Evolutionary conservation across 2,888 invertebrate species (phyloP).

Genomic region (Phyllotreta striolata): DNA sequence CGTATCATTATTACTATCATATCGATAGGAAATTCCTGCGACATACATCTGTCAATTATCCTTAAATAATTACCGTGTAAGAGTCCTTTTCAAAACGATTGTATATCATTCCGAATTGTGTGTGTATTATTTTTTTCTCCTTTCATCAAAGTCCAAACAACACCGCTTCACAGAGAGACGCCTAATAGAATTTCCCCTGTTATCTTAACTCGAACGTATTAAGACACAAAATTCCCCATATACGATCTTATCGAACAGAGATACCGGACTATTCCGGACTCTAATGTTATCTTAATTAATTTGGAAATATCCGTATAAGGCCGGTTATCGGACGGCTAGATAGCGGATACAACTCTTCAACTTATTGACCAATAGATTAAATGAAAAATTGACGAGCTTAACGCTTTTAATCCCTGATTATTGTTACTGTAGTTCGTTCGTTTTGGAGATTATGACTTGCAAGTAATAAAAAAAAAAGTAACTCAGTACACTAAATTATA

Average conservation of each 20-base stretch:
- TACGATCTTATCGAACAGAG: constrained; percentile 32
- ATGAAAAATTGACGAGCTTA: constrained; percentile 30
- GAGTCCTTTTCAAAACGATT: too few relatives aligned
- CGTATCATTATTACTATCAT: too few relatives aligned
- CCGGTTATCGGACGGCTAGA: constrained; percentile 33
- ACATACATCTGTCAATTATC: too few relatives aligned
- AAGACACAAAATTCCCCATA: constrained; percentile 33
- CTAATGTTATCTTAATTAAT: constrained; percentile 39
- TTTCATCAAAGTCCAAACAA: too few relatives aligned
- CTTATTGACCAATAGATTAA: constrained; percentile 32
- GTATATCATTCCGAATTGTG: too few relatives aligned
- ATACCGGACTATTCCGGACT: constrained; percentile 31
- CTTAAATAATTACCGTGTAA: too few relatives aligned
- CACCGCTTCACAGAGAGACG: too few relatives aligned
- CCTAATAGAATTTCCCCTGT: constrained; percentile 20
- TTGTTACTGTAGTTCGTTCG: constrained; percentile 27
- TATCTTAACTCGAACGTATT: constrained; percentile 17
- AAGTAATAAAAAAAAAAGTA: too few relatives aligned
- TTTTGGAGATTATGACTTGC: too few relatives aligned
- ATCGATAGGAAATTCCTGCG: too few relatives aligned
- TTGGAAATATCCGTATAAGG: constrained; percentile 34
- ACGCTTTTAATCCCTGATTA: constrained; percentile 26
- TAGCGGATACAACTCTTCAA: constrained; percentile 30
- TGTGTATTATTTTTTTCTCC: too few relatives aligned
- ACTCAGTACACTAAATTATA: too few relatives aligned